Base-by-base conservation (phyloP, 1,140 invertebrate species). In the Meloidogyne chitwoodi region DNA sequence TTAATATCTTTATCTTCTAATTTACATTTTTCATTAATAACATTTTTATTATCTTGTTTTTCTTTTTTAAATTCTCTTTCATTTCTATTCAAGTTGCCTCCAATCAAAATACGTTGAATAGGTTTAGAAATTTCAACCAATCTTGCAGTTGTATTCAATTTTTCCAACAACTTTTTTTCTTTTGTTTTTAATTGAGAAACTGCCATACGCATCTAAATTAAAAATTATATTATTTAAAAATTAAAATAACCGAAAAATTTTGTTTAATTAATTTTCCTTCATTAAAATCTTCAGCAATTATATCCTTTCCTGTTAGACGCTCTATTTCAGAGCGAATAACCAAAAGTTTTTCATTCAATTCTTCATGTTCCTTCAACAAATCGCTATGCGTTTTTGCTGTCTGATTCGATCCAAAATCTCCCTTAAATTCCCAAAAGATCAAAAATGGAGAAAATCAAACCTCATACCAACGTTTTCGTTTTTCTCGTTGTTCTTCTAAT, bases 401-500 rank as follows among this genome's bases (percentile, higher is more conserved):
- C 11, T 44, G 14, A 19, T n/a, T 26, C 12, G 22, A 19, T 26
- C 22, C 64, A 73, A 38, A n/a, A 19, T 68, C 71, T 14, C 38
- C 72, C 72, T 56, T 62, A 22, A 66, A 66, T 38, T 16, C 19
- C 26, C 4, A 31, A n/a, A 22, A 22, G 24, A 22, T 56, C 16
- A 56, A 56, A 56, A 56, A 56, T 56, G 0, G n/a, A 56, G 16
- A n/a, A 56, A 56, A 56, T 22, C 27, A 68, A 14, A 83, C 83
- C 61, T 92, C 90, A 81, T 91, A 90, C 80, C 90, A 83, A 88
- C 90, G 89, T 91, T 93, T 94, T 82, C 94, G 89, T 76, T 91
- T 90, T 80, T 92, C 89, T 19, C 95, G 89, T 88, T 97, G 97
- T 77, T 91, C 91, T 86, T 96, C 94, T 38, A 98, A 91, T 68